A percentile compares a stretch with the other conserved stretches of the same genome.
phyloP scores from a whole-genome alignment of 2,797 vertebrate species.

The Crocidura indochinensis region DNA sequence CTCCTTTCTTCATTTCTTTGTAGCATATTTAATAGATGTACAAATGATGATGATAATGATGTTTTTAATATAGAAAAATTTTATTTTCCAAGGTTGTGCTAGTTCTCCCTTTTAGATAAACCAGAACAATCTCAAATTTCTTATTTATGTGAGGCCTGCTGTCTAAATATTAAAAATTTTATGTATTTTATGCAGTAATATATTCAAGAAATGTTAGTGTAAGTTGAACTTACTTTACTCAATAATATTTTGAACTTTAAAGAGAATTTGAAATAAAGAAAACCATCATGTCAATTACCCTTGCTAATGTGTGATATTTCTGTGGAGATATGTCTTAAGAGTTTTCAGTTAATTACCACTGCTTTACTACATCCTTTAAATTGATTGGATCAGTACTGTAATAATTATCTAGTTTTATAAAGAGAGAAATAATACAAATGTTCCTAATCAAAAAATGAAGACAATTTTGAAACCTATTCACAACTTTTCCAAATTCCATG shows the following conservation, averaged over 20 bases:
- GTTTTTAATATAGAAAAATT: not conserved
- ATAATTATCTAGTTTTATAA: slow-evolving; percentile 9
- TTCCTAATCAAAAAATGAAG: not conserved
- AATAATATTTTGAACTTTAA: slow-evolving; percentile 18
- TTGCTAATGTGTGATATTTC: not conserved
- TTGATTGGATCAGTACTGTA: not conserved
- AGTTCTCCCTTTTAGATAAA: not conserved
- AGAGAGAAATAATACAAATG: slow-evolving; percentile 8
- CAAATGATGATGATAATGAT: not conserved
- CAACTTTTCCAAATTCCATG: not conserved
- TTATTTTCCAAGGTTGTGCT: not conserved
- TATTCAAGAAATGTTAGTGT: not conserved
- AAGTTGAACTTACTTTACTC: slow-evolving; percentile 47
- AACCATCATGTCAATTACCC: not conserved
- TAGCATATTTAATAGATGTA: not conserved
- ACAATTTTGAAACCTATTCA: not conserved
- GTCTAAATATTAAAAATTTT: not conserved
- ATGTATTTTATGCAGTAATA: not conserved
- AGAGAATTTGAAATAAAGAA: slow-evolving; percentile 34
- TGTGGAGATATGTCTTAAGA: not conserved
- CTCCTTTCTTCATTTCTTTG: not conserved
- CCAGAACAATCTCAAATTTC: not conserved
- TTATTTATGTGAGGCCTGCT: slow-evolving; percentile 1
- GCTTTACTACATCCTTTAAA: not conserved
- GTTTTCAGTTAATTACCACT: not conserved